These are phyloP conservation scores for Austrofundulus limnaeus DNA, from an alignment of 2,113 vertebrate genomes.

Conservation along the genomic window DNA sequence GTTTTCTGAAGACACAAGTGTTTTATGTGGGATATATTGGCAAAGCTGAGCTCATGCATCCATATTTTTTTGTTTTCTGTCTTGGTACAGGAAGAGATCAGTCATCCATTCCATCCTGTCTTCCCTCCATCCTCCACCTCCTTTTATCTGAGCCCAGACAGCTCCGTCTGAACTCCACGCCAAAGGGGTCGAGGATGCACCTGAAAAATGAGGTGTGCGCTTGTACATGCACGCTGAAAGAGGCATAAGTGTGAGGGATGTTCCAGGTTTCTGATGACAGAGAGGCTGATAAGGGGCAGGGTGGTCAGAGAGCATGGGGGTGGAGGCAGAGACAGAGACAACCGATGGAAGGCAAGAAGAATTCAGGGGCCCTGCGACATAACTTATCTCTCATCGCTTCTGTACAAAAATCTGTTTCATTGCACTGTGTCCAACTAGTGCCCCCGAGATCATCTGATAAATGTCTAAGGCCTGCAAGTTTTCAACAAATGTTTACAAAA, in stretches of 20 bases:
- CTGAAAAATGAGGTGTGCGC: constrained; percentile 49
- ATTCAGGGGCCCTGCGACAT: constrained; percentile 43
- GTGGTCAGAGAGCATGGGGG: constrained; percentile 4
- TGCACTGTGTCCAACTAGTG: constrained; percentile 19
- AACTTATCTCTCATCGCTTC: constrained; percentile 68
- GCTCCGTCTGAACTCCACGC: constrained; percentile 58
- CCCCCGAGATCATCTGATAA: constrained; percentile 50
- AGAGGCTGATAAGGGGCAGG: constrained; percentile 48
- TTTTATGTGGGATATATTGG: constrained; percentile 16
- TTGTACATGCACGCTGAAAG: constrained; percentile 28
- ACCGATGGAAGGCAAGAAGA: constrained; percentile 9
- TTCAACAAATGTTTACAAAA: background rate
- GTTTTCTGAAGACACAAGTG: background rate
- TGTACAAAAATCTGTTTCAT: constrained; percentile 50
- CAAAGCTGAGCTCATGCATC: constrained; percentile 21
- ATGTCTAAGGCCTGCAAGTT: background rate
- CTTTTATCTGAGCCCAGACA: constrained; percentile 51
- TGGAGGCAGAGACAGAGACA: constrained; percentile 36
- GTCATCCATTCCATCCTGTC: constrained; percentile 53
- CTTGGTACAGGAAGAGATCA: constrained; percentile 64
- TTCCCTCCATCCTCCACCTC: constrained; percentile 37
- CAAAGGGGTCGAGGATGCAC: constrained; percentile 46
- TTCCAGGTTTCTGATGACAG: constrained; percentile 52
- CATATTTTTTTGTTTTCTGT: constrained; percentile 44
- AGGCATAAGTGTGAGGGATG: constrained; percentile 36